Percentiles rank a stretch among this genome's conserved stretches.
Evolutionary conservation across 2,888 invertebrate genomes (phyloP).

Genomic region (Phaedon cochleariae): DNA sequence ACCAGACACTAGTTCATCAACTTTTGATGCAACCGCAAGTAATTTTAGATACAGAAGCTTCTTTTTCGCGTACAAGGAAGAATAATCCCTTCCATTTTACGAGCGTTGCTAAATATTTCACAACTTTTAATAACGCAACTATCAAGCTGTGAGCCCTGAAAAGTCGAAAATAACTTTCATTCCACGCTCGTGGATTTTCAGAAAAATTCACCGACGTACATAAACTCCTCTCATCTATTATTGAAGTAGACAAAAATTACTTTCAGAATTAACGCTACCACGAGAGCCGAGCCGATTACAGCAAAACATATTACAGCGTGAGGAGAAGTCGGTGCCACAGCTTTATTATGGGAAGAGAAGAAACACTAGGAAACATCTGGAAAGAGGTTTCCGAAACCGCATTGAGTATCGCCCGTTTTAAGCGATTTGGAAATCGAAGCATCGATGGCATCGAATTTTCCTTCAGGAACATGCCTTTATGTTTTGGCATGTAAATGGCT

Average conservation of each 20-base stretch:
- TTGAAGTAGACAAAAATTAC: constrained; percentile 13
- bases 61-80: neutral
- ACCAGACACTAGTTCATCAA: neutral
- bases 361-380: too few relatives aligned
- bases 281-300: constrained; percentile 15
- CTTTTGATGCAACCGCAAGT: neutral
- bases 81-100: neutral
- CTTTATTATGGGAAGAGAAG: too few relatives aligned
- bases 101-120: neutral
- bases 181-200: neutral
- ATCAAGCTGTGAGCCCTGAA: neutral
- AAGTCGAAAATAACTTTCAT: constrained; percentile 11
- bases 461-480: too few relatives aligned
- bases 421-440: too few relatives aligned
- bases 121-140: neutral
- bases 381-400: too few relatives aligned
- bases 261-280: neutral
- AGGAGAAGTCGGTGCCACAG: too few relatives aligned
- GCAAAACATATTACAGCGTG: neutral
- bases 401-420: too few relatives aligned
- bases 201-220: neutral
- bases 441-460: too few relatives aligned
- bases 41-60: neutral
- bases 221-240: constrained; percentile 10
- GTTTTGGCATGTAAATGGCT: too few relatives aligned